These are phyloP conservation scores for Trididemnum clinides DNA, from an alignment of 23 tunicate species.

Conservation along the genomic window DNA sequence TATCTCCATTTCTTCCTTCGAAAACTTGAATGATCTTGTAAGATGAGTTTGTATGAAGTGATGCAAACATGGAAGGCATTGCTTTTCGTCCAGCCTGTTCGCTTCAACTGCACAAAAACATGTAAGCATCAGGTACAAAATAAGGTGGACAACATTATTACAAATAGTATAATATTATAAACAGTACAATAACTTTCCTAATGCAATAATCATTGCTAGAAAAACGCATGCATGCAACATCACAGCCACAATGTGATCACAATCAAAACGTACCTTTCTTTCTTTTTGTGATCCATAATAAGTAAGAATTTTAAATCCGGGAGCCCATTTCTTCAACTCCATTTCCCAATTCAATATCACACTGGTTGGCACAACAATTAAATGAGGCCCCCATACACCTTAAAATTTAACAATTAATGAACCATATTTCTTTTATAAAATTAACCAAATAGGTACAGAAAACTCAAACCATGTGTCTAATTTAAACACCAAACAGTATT, in stretches of 20 bases:
- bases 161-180: no score
- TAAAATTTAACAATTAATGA: neutral
- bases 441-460: no score
- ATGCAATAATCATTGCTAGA: no score
- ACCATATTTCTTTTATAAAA: neutral
- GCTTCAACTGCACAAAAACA: constrained; percentile 56
- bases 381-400: constrained; percentile 99
- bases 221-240: no score
- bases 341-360: constrained; percentile 99
- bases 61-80: constrained; percentile 94
- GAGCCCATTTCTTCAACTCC: constrained; percentile 99
- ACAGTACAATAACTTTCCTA: no score
- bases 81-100: constrained; percentile 94
- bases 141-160: neutral
- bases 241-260: no score
- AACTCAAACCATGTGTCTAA: no score
- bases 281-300: constrained; percentile 97
- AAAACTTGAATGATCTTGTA: constrained; percentile 86
- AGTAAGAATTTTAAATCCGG: constrained; percentile 94
- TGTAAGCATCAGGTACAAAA: neutral
- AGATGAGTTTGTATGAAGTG: constrained; percentile 87
- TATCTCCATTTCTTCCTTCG: constrained; percentile 93
- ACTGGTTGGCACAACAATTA: constrained; percentile 95
- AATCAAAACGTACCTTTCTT: constrained; percentile 61
- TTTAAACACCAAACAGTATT: no score